Percentiles rank a stretch among this genome's conserved stretches.
phyloP scores from a whole-genome alignment of 1,140 invertebrate species.

The Carcinoscorpius rotundicauda region DNA sequence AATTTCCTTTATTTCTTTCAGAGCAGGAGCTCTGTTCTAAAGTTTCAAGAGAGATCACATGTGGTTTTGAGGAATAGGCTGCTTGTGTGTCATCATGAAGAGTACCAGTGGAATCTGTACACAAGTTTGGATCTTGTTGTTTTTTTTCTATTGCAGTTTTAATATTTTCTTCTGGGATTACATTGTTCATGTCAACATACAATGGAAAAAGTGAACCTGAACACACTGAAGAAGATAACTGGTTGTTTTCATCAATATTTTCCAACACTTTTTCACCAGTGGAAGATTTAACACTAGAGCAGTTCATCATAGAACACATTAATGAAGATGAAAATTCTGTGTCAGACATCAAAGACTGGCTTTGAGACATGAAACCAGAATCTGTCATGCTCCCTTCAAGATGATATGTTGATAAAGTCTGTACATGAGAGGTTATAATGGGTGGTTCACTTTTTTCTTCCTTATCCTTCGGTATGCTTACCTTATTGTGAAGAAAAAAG shows the following conservation, averaged over 20 bases:
- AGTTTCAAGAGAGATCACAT: conserved; percentile 8
- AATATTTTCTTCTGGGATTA: conserved; percentile 7
- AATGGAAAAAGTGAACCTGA: conserved; percentile 21
- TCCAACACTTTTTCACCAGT: neutral
- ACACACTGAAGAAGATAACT: conserved; percentile 1
- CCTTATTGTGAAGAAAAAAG: conserved; percentile 2
- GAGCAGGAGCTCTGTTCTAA: neutral
- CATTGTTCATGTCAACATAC: conserved; percentile 18
- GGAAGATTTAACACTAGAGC: conserved; percentile 4
- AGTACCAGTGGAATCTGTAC: neutral
- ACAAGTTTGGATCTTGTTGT: neutral
- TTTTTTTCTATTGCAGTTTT: neutral
- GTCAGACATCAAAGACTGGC: conserved; percentile 16
- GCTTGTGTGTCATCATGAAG: neutral
- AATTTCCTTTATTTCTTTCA: conserved; percentile 5
- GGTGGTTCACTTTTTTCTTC: conserved; percentile 4
- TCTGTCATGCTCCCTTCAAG: conserved; percentile 20
- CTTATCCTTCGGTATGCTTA: neutral
- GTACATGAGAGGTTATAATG: neutral
- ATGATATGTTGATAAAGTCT: conserved; percentile 1
- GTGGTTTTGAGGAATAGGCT: conserved; percentile 1
- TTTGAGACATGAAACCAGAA: conserved; percentile 20
- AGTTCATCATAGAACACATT: conserved; percentile 13
- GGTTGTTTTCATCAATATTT: neutral
- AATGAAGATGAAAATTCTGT: conserved; percentile 10